Evolutionary conservation across 2,888 invertebrate genomes (phyloP).

Genomic region (Arrhopalites spinosus): DNA sequence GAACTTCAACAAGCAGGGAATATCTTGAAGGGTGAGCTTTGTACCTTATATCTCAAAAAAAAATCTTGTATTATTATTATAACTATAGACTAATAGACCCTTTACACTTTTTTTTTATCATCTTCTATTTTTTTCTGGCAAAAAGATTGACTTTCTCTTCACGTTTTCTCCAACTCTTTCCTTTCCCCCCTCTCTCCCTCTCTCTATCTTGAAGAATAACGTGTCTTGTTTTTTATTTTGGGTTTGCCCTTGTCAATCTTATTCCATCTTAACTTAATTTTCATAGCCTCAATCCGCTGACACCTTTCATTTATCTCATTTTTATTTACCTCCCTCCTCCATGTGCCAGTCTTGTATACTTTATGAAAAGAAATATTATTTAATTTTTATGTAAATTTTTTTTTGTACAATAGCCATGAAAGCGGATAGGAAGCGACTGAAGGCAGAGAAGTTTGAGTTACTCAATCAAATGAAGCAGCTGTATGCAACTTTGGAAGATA

Average conservation of each 20-base stretch:
- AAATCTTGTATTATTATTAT: not conserved
- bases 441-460: constrained; percentile 91
- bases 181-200: not conserved
- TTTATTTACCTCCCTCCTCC: no score
- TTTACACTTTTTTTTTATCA: not conserved
- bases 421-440: constrained; percentile 85
- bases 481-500: constrained; percentile 90
- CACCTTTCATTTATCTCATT: not conserved
- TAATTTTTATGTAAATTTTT: not conserved
- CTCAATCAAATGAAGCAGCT: constrained; percentile 93
- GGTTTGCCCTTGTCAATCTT: not conserved
- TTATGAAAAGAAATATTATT: not conserved
- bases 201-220: not conserved
- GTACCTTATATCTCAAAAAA: not conserved
- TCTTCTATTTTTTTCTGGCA: not conserved
- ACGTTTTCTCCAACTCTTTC: not conserved
- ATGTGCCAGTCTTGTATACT: not conserved
- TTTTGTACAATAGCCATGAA: constrained; percentile 69
- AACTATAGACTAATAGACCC: not conserved
- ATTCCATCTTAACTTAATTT: not conserved
- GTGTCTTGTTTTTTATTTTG: no score
- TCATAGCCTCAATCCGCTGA: not conserved
- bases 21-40: constrained; percentile 68
- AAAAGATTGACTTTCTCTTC: constrained; percentile 13
- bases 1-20: constrained; percentile 79